Evolutionary conservation across 2,797 vertebrate species (phyloP), one percentile per base, ranked within the genome.

Genomic region (Kryptolebias ocellatus): DNA sequence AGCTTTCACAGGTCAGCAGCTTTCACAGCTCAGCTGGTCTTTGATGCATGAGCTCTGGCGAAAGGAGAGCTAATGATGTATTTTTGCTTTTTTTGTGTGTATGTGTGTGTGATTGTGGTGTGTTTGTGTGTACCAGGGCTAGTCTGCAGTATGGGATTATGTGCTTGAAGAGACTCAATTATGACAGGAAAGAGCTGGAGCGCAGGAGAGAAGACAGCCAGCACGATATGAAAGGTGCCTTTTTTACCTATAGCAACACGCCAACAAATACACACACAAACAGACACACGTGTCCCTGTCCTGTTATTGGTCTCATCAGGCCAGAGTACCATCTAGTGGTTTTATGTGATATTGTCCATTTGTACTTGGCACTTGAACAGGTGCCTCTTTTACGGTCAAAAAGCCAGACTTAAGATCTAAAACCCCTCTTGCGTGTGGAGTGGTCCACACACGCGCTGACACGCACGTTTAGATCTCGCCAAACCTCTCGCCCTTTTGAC

Each of bases 151-250:
- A 96, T 0, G 97, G 97, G 72, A 97, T 98, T 90, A 98, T 98
- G 97, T 96, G 96, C 89, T 94, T 99, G 92, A 99, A 99, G 93
- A 95, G 95, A 81, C 95, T 99, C 77, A 98, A 98, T 90, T 99
- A 99, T 15, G 97, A 99, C 93, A 94, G 97, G 73, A 98, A 99
- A 87, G 97, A 99, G 76, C 91, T 99, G 27, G 97, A 98, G 72
- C 94, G 93, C 74, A 91, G 97, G 74, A 90, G 96, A 89, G 96
- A 99, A 58, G 95, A 97, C 78, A 96, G 95, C 75, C 96, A 97
- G 51, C 96, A 96, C 0, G 96, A 98, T 76, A 94, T 98, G 90
- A 97, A 96, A 95, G 97, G 97, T 97, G 82, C 31, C 71, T 46
- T n/a, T 55, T 52, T 73, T 42, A 64, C 66, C 11, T 34, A 9